A percentile compares a stretch with the other conserved stretches of the same genome.
Conservation (phyloP, 1,140 invertebrate species). For the Coelopa frigida region DNA sequence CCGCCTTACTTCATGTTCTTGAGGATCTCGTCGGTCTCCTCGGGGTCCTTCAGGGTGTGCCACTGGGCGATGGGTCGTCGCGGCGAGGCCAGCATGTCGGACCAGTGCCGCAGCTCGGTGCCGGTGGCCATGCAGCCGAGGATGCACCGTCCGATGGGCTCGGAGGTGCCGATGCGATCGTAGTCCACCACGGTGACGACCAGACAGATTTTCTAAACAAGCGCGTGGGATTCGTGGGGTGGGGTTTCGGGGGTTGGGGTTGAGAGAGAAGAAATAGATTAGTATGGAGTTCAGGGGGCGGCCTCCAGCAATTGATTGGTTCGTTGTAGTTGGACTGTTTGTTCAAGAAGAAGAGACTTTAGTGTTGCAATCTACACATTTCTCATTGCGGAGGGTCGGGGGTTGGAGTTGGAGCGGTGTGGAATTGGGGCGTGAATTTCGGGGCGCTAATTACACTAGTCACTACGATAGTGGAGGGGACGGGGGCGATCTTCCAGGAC, state of each 20-base stretch:
- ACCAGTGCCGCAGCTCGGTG: constrained; percentile 98
- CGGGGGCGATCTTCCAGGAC: too few relatives aligned
- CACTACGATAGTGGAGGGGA: too few relatives aligned
- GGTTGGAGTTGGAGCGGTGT: too few relatives aligned
- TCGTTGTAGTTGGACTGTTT: constrained; percentile 9
- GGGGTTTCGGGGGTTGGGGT: constrained; percentile 6
- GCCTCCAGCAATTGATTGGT: neutral
- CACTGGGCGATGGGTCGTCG: constrained; percentile 98
- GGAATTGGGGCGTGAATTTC: too few relatives aligned
- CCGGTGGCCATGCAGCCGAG: constrained; percentile 96
- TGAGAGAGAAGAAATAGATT: constrained; percentile 16
- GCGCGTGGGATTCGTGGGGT: constrained; percentile 30
- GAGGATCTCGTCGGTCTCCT: constrained; percentile 67
- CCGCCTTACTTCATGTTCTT: constrained; percentile 43
- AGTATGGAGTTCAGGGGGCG: neutral
- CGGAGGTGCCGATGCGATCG: constrained; percentile 98
- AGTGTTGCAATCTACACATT: too few relatives aligned
- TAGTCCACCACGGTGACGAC: constrained; percentile 99
- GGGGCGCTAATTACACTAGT: too few relatives aligned
- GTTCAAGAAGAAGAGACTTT: neutral
- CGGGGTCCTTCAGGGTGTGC: constrained; percentile 97
- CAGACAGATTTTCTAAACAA: constrained; percentile 98
- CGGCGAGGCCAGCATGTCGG: constrained; percentile 97
- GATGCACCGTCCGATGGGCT: constrained; percentile 96
- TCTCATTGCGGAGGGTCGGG: too few relatives aligned